A percentile compares a stretch with the other conserved stretches of the same genome.
phyloP scores from a whole-genome alignment of 1,140 invertebrate genomes.

The Tetragonula clypearis region DNA sequence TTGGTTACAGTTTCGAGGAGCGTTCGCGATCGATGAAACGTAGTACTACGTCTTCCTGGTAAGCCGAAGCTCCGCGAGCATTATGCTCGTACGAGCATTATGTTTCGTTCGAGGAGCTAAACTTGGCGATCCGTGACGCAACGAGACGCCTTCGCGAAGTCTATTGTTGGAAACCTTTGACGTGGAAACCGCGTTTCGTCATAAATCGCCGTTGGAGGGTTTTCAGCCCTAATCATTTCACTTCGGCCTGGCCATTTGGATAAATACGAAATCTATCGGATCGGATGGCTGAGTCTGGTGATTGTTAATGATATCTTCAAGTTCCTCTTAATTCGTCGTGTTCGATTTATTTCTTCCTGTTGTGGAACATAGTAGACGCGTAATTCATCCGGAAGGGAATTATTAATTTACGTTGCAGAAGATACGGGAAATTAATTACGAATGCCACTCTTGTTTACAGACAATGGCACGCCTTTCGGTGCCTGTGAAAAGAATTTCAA shows the following conservation, averaged over 20 bases:
- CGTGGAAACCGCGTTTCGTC: background rate
- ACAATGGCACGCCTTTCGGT: too few relatives aligned
- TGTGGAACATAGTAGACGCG: rapidly evolving
- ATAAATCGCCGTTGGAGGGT: background rate
- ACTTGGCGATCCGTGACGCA: background rate
- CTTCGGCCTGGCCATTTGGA: too few relatives aligned
- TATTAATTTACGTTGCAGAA: too few relatives aligned
- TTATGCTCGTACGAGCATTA: background rate
- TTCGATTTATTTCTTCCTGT: background rate
- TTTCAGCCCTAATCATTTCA: background rate
- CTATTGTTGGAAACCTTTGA: background rate
- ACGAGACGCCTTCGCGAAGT: background rate
- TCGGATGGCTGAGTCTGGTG: background rate
- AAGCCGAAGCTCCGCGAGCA: background rate
- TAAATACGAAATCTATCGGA: too few relatives aligned
- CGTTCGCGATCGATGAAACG: background rate
- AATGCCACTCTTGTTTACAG: too few relatives aligned
- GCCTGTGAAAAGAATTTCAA: too few relatives aligned
- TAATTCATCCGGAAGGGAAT: too few relatives aligned
- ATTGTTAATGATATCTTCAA: background rate
- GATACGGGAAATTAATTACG: too few relatives aligned
- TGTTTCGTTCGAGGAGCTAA: background rate
- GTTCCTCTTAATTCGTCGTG: background rate
- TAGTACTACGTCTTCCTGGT: background rate
- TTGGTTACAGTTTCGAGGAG: background rate